Percentiles rank a stretch among this genome's conserved stretches.
Conservation (phyloP, 1,140 invertebrate genomes). For the Meloidogyne exigua region DNA sequence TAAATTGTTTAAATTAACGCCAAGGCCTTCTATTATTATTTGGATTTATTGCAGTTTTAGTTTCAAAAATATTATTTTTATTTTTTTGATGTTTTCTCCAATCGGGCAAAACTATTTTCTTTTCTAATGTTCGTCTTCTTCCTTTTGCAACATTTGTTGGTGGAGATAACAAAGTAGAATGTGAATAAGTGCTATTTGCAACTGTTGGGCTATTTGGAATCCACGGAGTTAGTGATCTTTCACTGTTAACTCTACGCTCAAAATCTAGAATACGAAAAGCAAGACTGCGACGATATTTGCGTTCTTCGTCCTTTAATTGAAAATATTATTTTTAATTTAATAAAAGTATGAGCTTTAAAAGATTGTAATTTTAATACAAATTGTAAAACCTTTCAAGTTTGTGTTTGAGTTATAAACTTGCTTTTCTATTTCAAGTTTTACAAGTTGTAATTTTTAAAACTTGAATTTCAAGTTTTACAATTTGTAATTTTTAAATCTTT, state of each 20-base stretch:
- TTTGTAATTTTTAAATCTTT: too few relatives aligned
- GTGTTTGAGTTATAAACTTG: too few relatives aligned
- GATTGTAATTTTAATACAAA: too few relatives aligned
- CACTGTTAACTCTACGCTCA: conserved; percentile 31
- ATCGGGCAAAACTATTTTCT: conserved; percentile 6
- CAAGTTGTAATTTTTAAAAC: too few relatives aligned
- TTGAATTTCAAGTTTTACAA: too few relatives aligned
- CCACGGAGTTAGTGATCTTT: conserved; percentile 42
- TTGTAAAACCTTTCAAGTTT: too few relatives aligned
- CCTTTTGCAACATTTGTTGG: neutral
- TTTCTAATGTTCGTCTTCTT: conserved; percentile 9
- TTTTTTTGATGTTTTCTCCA: conserved; percentile 2
- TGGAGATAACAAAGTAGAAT: neutral
- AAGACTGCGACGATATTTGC: conserved; percentile 35
- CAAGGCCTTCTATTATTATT: neutral
- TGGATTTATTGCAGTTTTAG: neutral
- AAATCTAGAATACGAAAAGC: conserved; percentile 45
- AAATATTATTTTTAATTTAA: neutral
- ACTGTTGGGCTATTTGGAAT: conserved; percentile 33
- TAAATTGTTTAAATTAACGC: too few relatives aligned
- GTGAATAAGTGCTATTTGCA: neutral
- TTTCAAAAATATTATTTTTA: neutral
- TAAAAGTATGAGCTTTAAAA: too few relatives aligned
- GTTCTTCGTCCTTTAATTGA: conserved; percentile 33
- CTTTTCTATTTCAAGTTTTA: too few relatives aligned